Conservation (phyloP, 2,113 vertebrate species). For the Formicarius rufipectus region DNA sequence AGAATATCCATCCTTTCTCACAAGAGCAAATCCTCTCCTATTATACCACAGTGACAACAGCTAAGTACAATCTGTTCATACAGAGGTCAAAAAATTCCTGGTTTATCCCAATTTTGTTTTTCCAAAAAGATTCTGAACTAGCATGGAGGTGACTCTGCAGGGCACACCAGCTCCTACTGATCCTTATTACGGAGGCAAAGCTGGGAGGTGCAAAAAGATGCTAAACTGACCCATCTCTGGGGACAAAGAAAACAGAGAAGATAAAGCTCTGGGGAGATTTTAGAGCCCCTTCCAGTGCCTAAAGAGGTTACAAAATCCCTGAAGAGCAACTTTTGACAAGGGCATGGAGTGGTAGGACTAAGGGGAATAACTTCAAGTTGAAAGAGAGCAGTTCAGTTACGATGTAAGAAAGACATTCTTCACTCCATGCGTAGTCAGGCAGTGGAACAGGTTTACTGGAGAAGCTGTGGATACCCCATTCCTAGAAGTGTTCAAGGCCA, state of each 20-base stretch:
- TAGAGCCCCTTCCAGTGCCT: not conserved
- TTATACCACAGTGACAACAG: not conserved
- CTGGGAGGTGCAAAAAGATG: not conserved
- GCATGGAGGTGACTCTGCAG: not conserved
- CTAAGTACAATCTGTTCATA: not conserved
- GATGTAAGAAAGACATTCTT: not conserved
- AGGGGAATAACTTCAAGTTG: not conserved
- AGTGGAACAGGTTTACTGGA: not conserved
- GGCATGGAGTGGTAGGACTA: not conserved
- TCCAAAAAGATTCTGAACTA: not conserved
- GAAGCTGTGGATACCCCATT: not conserved
- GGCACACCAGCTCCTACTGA: not conserved
- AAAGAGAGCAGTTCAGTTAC: not conserved
- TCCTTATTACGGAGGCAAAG: not conserved
- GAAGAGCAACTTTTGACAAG: not conserved
- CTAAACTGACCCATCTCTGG: not conserved
- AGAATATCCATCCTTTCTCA: not conserved
- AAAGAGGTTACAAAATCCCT: not conserved
- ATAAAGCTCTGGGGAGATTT: not conserved
- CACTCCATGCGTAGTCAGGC: not conserved
- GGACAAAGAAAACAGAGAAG: not conserved
- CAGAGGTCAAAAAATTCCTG: not conserved
- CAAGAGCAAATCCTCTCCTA: slow-evolving; percentile 29
- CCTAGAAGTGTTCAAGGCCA: not conserved
- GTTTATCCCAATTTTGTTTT: not conserved